A percentile compares a stretch with the other conserved stretches of the same genome.
Conservation (phyloP, 2,113 vertebrate species). For the Petromus typicus region DNA sequence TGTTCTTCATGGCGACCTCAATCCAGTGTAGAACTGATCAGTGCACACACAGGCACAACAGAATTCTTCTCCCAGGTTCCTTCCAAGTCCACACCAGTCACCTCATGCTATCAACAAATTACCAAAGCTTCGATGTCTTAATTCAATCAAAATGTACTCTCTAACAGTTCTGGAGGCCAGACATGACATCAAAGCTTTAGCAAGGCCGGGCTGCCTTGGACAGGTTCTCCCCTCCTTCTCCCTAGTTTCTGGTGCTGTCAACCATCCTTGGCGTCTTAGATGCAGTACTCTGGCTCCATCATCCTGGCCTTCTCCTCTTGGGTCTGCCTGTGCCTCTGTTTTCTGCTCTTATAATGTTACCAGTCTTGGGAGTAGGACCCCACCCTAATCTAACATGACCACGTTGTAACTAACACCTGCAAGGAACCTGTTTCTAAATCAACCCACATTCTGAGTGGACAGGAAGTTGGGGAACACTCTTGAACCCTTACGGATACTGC, state of each 20-base stretch:
- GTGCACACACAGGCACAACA: not conserved
- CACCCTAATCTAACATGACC: not conserved
- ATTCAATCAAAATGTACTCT: not conserved
- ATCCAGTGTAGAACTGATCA: not conserved
- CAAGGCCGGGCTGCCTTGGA: not conserved
- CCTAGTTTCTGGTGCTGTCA: not conserved
- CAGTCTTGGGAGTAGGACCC: not conserved
- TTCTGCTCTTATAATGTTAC: not conserved
- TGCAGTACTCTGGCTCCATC: not conserved
- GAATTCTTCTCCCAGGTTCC: not conserved
- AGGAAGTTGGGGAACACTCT: not conserved
- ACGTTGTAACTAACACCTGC: not conserved
- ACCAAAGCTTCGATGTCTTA: not conserved
- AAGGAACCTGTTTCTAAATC: constrained; percentile 18
- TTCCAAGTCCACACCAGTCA: not conserved
- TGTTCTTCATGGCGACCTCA: not conserved
- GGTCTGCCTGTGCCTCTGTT: not conserved
- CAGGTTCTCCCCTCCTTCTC: not conserved
- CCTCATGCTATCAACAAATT: not conserved
- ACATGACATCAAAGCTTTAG: not conserved
- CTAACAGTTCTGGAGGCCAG: not conserved
- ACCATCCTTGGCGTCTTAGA: not conserved
- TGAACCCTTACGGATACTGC: not conserved
- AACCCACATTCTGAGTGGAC: not conserved
- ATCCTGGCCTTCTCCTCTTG: not conserved